Percentiles rank a stretch among this genome's conserved stretches.
Conservation (phyloP, 2,113 vertebrate species). For the Hepsetus odoe region DNA sequence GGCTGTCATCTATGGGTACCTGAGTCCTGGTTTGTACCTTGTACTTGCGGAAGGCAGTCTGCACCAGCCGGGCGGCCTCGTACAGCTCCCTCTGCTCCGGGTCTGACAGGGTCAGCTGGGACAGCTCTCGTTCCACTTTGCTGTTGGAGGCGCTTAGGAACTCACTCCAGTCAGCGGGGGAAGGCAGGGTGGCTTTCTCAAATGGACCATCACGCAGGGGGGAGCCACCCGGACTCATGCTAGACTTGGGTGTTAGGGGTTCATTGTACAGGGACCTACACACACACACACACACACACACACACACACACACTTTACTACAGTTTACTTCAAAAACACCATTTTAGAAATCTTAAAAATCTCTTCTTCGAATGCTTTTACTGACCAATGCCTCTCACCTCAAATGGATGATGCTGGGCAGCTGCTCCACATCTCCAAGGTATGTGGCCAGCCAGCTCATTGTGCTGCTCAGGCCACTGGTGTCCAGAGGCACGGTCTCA, state of each 20-base stretch:
- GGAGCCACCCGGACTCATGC: constrained; percentile 88
- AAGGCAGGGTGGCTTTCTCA: constrained; percentile 88
- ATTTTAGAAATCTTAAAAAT: no score
- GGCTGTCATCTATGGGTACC: constrained; percentile 47
- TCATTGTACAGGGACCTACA: constrained; percentile 88
- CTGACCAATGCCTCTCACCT: constrained; percentile 73
- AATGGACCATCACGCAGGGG: constrained; percentile 84
- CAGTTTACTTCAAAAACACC: no score
- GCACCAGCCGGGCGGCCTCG: constrained; percentile 95
- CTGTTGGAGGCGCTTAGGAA: constrained; percentile 95
- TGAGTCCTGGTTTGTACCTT: constrained; percentile 82
- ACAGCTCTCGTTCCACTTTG: constrained; percentile 94
- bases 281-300: no score
- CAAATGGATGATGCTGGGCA: constrained; percentile 90
- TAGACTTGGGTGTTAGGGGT: constrained; percentile 89
- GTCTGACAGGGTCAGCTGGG: constrained; percentile 96
- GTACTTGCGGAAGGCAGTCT: constrained; percentile 98
- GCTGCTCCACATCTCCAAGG: constrained; percentile 92
- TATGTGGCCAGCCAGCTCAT: constrained; percentile 99
- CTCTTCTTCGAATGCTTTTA: neutral
- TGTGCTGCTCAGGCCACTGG: constrained; percentile 86
- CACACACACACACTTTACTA: no score
- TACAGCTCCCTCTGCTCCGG: constrained; percentile 98
- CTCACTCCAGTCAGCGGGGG: constrained; percentile 94
- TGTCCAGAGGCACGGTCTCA: constrained; percentile 81